These are phyloP conservation scores for Oreohelix idahoensis DNA, from an alignment of 1,140 invertebrate genomes.

Conservation along the genomic window DNA sequence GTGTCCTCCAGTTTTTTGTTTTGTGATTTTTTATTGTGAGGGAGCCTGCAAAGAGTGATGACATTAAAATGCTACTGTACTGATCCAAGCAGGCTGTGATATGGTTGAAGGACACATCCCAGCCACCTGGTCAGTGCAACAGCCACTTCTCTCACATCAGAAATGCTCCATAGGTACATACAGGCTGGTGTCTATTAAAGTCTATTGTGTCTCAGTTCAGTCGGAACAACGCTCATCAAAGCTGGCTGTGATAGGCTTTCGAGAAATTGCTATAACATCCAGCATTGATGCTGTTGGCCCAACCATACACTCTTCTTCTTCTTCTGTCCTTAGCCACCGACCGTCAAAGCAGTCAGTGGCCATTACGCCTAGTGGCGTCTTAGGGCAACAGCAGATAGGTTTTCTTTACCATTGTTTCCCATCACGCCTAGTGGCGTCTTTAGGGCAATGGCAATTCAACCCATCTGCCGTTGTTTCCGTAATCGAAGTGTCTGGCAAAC, in stretches of 20 bases:
- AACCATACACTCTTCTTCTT: slow-evolving; percentile 31
- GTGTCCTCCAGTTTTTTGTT: too few relatives aligned
- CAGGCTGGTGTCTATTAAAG: not conserved
- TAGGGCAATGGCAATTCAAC: too few relatives aligned
- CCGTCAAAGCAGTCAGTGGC: too few relatives aligned
- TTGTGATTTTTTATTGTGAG: too few relatives aligned
- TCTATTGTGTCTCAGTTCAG: not conserved
- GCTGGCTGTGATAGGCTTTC: slow-evolving; percentile 58
- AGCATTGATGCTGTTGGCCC: slow-evolving; percentile 78
- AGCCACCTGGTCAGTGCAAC: slow-evolving; percentile 62
- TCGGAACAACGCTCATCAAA: slow-evolving; percentile 57
- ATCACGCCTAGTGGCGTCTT: too few relatives aligned
- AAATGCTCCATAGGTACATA: not conserved
- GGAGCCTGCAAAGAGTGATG: not conserved
- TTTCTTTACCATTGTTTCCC: too few relatives aligned
- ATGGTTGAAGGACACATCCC: slow-evolving; percentile 62
- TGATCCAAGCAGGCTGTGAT: slow-evolving; percentile 74
- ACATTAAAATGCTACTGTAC: slow-evolving; percentile 43
- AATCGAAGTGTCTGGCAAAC: too few relatives aligned
- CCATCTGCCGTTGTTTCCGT: too few relatives aligned
- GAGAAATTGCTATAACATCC: slow-evolving; percentile 80
- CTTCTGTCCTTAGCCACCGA: too few relatives aligned
- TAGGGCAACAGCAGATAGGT: too few relatives aligned
- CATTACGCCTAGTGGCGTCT: too few relatives aligned
- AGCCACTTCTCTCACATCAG: not conserved